Base-by-base conservation (phyloP, 2,888 invertebrate species). In the Criorhina ranunculi region DNA sequence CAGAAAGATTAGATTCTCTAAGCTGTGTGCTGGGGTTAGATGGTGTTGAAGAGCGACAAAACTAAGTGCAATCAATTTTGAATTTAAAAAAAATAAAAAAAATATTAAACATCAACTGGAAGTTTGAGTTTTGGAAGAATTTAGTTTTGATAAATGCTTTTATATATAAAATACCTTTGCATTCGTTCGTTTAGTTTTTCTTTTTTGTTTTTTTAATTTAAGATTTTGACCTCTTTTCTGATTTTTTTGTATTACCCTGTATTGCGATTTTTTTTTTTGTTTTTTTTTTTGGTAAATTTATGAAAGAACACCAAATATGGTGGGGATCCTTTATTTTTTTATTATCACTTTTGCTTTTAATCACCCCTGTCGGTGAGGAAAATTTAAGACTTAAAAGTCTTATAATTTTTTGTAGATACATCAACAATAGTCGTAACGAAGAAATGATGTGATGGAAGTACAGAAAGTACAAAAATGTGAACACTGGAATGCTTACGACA, bases 121-220 rank as follows among this genome's bases (percentile, higher is more conserved):
- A 79, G 79, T 75, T 64, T 79, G 51, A 79, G 55, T 70, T 70
- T 24, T 79, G 83, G 83, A 85, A 85, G 83, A 85, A 40, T 75
- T 79, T 83, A 19, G 49, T 73, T 67, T 67, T 51, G 31, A 70
- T 69, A 75, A 69, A 75, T 69, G 42, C 42, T 49, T 73, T 66
- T 42, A 11, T 60, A 31, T 72, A 55, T 44, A 57, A 55, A 44
- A 31, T 19, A 40, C 29, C 12, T n/a, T n/a, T n/a, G n/a, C 44
- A 53, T 49, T 59, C 49, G n/a, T 51, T 60, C 44, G 7, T 24
- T 49, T 60, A 51, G 7, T 24, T 49, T 69, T 67, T 55, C 31
- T 29, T 40, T 46, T 59, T 33, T 24, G 44, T 35, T 33, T 53
- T 46, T 12, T 46, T 29, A 15, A 37, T 12, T 53, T 17, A 15